Conservation (phyloP, 1,140 invertebrate species). For the Drosophila asahinai region DNA sequence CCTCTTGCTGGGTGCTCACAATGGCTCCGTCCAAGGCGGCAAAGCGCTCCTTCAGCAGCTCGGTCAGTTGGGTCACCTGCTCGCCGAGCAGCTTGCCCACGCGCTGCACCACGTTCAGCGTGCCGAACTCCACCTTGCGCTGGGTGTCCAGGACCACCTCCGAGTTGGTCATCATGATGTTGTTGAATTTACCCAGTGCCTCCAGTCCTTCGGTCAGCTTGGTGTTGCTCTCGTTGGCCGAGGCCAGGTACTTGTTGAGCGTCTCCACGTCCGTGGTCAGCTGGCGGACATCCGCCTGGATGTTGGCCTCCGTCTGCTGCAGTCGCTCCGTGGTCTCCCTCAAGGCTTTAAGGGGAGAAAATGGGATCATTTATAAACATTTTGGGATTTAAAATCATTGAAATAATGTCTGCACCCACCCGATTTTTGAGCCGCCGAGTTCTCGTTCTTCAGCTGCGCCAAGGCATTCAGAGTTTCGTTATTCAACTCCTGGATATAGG, state of each 20-base stretch:
- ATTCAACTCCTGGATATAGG: conserved; percentile 74
- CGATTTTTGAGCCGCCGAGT: conserved; percentile 52
- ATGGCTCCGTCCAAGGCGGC: conserved; percentile 89
- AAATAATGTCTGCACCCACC: conserved; percentile 38
- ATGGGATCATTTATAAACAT: not conserved
- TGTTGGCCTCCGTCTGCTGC: conserved; percentile 71
- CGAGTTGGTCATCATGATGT: conserved; percentile 92
- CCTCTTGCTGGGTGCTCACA: conserved; percentile 90
- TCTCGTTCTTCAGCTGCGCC: conserved; percentile 62
- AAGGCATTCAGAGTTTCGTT: conserved; percentile 79
- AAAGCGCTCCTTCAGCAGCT: conserved; percentile 89
- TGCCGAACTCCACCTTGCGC: conserved; percentile 93
- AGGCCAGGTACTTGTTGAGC: conserved; percentile 85
- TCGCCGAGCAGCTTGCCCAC: conserved; percentile 89
- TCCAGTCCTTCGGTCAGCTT: conserved; percentile 86
- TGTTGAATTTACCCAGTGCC: conserved; percentile 90
- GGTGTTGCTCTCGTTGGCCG: conserved; percentile 87
- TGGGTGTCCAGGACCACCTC: conserved; percentile 94
- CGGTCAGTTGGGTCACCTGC: conserved; percentile 89
- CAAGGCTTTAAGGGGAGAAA: conserved; percentile 37
- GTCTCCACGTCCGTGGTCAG: conserved; percentile 84
- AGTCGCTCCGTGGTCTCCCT: conserved; percentile 85
- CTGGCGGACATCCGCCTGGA: conserved; percentile 75
- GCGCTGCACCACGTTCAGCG: conserved; percentile 94
- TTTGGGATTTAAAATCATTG: not conserved